A percentile compares a stretch with the other conserved stretches of the same genome.
Evolutionary conservation across 2,888 invertebrate genomes (phyloP).

Genomic region (Ganaspis brasiliensis): DNA sequence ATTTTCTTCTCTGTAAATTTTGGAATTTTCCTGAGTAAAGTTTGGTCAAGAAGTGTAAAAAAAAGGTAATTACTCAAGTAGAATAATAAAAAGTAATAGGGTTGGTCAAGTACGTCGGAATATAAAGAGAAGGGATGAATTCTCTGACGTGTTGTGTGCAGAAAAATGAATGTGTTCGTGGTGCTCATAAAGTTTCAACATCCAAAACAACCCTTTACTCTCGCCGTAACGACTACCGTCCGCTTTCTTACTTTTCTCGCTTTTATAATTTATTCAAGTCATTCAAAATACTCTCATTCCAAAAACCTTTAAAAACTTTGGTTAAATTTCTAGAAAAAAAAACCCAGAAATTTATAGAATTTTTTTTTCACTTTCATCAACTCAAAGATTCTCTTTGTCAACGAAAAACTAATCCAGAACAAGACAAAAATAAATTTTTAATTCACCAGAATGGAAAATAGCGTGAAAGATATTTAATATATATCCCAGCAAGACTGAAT

Average conservation of each 20-base stretch:
- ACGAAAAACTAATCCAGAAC: too few species aligned
- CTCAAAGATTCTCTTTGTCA: not conserved
- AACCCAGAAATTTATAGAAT: not conserved
- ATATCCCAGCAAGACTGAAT: not conserved
- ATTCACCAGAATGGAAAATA: not conserved
- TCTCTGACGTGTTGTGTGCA: conserved; percentile 58
- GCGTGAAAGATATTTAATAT: not conserved
- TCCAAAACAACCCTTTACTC: conserved; percentile 25
- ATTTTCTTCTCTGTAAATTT: too few species aligned
- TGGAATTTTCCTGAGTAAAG: too few species aligned
- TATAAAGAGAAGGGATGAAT: conserved; percentile 57
- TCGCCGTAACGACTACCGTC: not conserved
- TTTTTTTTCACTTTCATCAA: not conserved
- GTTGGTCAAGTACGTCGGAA: not conserved
- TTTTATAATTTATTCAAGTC: not conserved
- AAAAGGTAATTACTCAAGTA: conserved; percentile 73
- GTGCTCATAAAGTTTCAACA: conserved; percentile 74
- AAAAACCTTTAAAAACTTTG: too few species aligned
- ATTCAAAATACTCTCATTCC: conserved; percentile 7
- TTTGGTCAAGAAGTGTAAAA: not conserved
- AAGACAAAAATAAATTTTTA: not conserved
- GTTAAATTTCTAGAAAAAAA: too few species aligned
- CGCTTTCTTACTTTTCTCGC: conserved; percentile 21
- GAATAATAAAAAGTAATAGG: conserved; percentile 75
- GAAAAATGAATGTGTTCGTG: conserved; percentile 76